Conservation (phyloP, 2,888 invertebrate species). For the Liopterus haemorrhoidalis region DNA sequence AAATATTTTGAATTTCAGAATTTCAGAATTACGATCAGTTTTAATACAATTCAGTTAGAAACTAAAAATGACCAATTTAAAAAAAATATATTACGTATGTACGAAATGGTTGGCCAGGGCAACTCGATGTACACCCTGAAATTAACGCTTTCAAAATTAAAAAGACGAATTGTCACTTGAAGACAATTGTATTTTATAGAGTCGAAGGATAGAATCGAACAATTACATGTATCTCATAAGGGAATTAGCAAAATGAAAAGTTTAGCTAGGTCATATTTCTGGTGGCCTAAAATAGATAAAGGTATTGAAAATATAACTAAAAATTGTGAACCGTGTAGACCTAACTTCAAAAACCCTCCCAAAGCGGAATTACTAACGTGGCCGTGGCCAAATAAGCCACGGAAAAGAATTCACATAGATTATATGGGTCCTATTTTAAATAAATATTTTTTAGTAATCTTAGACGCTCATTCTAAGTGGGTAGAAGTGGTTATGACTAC, state of each 20-base stretch:
- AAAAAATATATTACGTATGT: too few relatives aligned
- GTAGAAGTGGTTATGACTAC: too few relatives aligned
- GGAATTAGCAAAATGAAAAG: slow-evolving; percentile 24
- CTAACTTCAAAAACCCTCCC: slow-evolving; percentile 14
- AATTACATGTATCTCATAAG: slow-evolving; percentile 20
- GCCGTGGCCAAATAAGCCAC: slow-evolving; percentile 26
- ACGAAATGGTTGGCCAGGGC: too few relatives aligned
- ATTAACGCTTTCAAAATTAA: too few relatives aligned
- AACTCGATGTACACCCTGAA: too few relatives aligned
- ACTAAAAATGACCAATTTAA: too few relatives aligned
- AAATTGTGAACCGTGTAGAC: slow-evolving; percentile 19
- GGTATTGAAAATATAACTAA: slow-evolving; percentile 17
- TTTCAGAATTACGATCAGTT: too few relatives aligned
- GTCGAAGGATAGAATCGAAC: too few relatives aligned
- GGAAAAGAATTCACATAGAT: slow-evolving; percentile 30
- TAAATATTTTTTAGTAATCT: slow-evolving; percentile 24
- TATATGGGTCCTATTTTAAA: slow-evolving; percentile 24
- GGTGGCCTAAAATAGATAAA: slow-evolving; percentile 26
- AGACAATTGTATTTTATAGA: too few relatives aligned
- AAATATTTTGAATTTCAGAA: too few relatives aligned
- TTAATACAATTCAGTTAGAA: too few relatives aligned
- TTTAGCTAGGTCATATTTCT: slow-evolving; percentile 24
- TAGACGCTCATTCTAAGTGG: slow-evolving; percentile 23
- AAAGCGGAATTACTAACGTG: slow-evolving; percentile 19
- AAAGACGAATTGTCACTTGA: too few relatives aligned